A percentile compares a stretch with the other conserved stretches of the same genome.
These are phyloP conservation scores for Babylonia areolata DNA, from an alignment of 1,140 invertebrate species.

Conservation along the genomic window DNA sequence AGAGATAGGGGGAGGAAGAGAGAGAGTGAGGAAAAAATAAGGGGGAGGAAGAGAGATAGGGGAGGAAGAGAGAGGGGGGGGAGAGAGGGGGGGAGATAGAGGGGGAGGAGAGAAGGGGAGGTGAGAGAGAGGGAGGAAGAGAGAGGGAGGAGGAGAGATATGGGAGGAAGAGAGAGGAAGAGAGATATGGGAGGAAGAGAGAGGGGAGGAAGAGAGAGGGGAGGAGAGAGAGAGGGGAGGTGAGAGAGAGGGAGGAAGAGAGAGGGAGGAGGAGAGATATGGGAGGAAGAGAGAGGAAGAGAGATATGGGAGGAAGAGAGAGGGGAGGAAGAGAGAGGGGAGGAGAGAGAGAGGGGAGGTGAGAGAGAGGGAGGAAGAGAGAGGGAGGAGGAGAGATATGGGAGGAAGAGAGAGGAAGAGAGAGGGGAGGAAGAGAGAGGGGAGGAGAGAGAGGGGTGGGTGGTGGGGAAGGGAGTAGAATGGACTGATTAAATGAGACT, in stretches of 20 bases:
- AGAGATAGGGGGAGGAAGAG: neutral
- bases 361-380: neutral
- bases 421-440: neutral
- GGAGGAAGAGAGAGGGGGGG: neutral
- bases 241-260: neutral
- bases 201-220: neutral
- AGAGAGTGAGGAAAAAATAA: neutral
- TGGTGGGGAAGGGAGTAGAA: no score
- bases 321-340: neutral
- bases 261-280: neutral
- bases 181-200: neutral
- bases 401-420: no score
- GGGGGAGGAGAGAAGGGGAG: neutral
- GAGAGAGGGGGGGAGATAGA: neutral
- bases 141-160: neutral
- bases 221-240: no score
- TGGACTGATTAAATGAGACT: no score
- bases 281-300: neutral
- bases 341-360: neutral
- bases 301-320: neutral
- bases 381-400: neutral
- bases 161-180: neutral
- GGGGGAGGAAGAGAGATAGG: neutral
- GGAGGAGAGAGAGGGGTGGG: no score
- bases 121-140: neutral